Conservation (phyloP, 2,113 vertebrate species). For the Hemibagrus wyckioides region DNA sequence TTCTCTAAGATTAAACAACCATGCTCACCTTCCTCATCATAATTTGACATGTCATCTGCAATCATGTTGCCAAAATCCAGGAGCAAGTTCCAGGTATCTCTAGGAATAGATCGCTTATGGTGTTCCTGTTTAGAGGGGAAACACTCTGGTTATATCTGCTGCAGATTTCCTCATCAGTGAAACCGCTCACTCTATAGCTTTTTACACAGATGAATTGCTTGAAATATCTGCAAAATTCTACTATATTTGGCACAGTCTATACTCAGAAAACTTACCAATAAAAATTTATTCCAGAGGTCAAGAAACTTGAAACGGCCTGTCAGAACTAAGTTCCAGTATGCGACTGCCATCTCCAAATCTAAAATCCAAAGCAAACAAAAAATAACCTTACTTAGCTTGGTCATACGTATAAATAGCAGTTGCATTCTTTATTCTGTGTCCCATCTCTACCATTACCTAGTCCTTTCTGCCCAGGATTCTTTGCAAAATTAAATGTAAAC, state of each 20-base stretch:
- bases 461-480: conserved; percentile 95
- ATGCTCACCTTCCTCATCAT: conserved; percentile 89
- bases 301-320: conserved; percentile 95
- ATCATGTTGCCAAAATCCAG: conserved; percentile 96
- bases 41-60: conserved; percentile 96
- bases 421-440: not conserved
- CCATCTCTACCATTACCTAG: conserved; percentile 77
- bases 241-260: not conserved
- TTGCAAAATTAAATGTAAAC: conserved; percentile 96
- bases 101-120: conserved; percentile 94
- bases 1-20: not conserved
- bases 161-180: not conserved
- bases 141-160: not conserved
- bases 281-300: conserved; percentile 96
- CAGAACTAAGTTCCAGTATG: conserved; percentile 95
- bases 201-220: not conserved
- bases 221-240: not conserved
- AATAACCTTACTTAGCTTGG: not conserved
- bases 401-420: not conserved
- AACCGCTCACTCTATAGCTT: not conserved
- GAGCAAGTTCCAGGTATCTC: conserved; percentile 95
- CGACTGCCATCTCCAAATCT: conserved; percentile 97
- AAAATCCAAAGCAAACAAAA: conserved; percentile 53
- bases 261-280: conserved; percentile 82
- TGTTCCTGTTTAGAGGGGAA: conserved; percentile 77